Conservation (phyloP, 2,113 vertebrate genomes). For the Neolamprologus tretocephalus region DNA sequence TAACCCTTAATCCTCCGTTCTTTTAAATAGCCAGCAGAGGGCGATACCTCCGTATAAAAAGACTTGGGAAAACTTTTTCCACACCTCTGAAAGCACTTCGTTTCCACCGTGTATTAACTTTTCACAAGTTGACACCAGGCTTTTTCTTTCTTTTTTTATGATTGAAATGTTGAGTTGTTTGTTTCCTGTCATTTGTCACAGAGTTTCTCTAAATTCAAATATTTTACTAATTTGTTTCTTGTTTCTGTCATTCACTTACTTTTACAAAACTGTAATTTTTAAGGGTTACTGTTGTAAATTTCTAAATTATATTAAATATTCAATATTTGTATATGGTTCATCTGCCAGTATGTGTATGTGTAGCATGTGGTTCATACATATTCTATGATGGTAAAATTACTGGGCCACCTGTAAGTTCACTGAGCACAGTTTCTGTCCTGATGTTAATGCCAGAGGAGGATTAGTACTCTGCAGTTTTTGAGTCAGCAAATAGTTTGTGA, state of each 20-base stretch:
- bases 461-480: not conserved
- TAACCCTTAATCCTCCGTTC: not conserved
- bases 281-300: not conserved
- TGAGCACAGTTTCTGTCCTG: not conserved
- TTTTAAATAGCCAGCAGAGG: not conserved
- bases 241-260: not conserved
- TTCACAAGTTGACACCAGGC: not conserved
- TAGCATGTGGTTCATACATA: not conserved
- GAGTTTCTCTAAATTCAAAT: not conserved
- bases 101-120: not conserved
- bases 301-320: accelerated
- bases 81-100: not conserved
- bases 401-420: not conserved
- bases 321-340: not conserved
- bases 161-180: not conserved
- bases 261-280: not conserved
- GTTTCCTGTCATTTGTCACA: not conserved
- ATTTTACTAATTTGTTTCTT: not conserved
- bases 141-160: not conserved
- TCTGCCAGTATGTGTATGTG: accelerated
- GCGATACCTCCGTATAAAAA: not conserved
- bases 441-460: not conserved
- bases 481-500: not conserved
- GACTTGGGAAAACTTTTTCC: not conserved
- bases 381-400: not conserved